Evolutionary conservation across 2,888 invertebrate genomes (phyloP), one percentile per base, ranked within the genome.

Genomic region (Ditula angustiorana): DNA sequence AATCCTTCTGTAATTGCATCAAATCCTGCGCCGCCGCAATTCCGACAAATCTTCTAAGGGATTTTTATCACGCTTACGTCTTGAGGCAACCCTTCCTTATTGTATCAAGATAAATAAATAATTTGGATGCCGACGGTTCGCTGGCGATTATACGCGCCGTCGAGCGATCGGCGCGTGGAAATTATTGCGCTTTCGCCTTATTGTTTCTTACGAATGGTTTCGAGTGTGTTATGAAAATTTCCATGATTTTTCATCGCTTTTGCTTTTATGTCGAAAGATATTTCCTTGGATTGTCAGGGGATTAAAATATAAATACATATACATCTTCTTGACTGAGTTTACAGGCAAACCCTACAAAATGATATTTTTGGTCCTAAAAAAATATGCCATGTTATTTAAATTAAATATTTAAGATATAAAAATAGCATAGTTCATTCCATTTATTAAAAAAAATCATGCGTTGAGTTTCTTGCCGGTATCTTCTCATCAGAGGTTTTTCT

Each of bases 21-120:
- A 19, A 8, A 19, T 41, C 41, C 7, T n/a, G n/a, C n/a, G n/a
- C n/a, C n/a, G 10, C 19, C 41, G 19, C 19, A 10, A 46, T 46
- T 44, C 23, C 21, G 33, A n/a, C n/a, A 5, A 52, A 52, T 52
- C 33, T n/a, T 11, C 33, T 52, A 28, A 33, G n/a, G 19, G 21
- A 52, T 52, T 33, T 52, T 21, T 21, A 33, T 28, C 33, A 52
- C 52, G 52, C 52, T n/a, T n/a, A 19, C n/a, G 19, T 41, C 41
- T 41, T 16, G 5, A 33, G 33, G n/a, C 30, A 33, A 30, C 21
- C 52, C 52, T 52, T 33, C n/a, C 30, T 50, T 19, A 30, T 50
- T 33, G 52, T 52, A 33, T 52, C n/a, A 21, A 30, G 52, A 49
- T 52, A 33, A 52, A 33, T 30, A 52, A 52, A 52, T 52, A 49